These are phyloP conservation scores for Diorhabda carinulata DNA, from an alignment of 1,140 invertebrate species.

Conservation along the genomic window DNA sequence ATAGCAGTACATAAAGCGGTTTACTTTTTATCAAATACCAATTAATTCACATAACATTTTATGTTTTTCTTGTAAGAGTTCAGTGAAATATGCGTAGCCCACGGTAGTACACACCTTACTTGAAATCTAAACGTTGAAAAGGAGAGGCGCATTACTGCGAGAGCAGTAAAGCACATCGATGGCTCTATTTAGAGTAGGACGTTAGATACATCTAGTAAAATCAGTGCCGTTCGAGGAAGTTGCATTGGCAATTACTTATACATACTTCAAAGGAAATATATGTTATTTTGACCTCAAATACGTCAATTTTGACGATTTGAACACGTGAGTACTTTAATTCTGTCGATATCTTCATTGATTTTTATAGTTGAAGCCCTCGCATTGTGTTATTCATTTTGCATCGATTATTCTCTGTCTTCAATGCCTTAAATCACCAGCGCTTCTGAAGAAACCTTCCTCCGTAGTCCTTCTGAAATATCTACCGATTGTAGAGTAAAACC, in stretches of 20 bases:
- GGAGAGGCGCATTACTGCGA: background rate
- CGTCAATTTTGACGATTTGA: too few species aligned
- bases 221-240: background rate
- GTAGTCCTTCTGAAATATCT: too few species aligned
- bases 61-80: background rate
- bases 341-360: too few species aligned
- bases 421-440: too few species aligned
- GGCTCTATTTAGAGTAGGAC: constrained; percentile 14
- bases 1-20: background rate
- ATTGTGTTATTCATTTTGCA: too few species aligned
- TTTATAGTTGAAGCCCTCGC: too few species aligned
- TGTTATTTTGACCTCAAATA: too few species aligned
- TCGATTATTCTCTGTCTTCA: too few species aligned
- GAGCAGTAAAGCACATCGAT: constrained; percentile 1
- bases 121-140: background rate
- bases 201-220: background rate
- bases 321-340: too few species aligned
- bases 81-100: background rate
- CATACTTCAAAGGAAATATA: too few species aligned
- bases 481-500: too few species aligned
- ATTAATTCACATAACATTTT: constrained; percentile 1
- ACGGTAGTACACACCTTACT: background rate
- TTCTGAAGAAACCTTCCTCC: too few species aligned
- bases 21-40: background rate
- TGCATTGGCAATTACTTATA: background rate